Percentiles rank a stretch among this genome's conserved stretches.
These are phyloP conservation scores for Macaria liturata DNA, from an alignment of 2,888 invertebrate species.

Conservation along the genomic window DNA sequence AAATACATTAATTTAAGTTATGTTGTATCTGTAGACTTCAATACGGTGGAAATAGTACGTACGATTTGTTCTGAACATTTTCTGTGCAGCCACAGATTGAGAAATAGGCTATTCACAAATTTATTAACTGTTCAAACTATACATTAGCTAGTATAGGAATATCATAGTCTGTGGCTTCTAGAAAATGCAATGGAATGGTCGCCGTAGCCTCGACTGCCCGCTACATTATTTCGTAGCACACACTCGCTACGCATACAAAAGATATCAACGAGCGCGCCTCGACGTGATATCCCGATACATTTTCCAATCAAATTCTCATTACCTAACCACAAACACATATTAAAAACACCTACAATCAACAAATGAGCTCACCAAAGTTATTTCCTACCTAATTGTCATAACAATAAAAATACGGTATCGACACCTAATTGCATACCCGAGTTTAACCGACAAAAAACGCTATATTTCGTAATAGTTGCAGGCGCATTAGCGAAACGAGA, in stretches of 20 bases:
- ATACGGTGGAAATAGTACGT: too few relatives aligned
- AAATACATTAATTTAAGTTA: too few relatives aligned
- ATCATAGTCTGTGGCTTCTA: constrained; percentile 28
- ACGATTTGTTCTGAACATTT: not conserved
- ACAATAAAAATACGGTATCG: constrained; percentile 16
- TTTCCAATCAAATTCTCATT: constrained; percentile 30
- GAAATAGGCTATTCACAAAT: not conserved
- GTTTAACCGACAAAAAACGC: constrained; percentile 34
- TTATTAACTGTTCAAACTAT: constrained; percentile 3
- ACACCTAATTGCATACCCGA: constrained; percentile 29
- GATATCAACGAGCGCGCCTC: constrained; percentile 63
- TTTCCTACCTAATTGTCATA: constrained; percentile 1
- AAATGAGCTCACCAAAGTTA: not conserved
- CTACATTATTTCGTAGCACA: constrained; percentile 48
- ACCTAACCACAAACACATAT: constrained; percentile 23
- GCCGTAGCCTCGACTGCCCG: constrained; percentile 18
- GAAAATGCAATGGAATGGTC: constrained; percentile 43
- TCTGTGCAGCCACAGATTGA: constrained; percentile 6
- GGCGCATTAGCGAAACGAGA: constrained; percentile 51
- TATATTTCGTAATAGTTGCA: constrained; percentile 48
- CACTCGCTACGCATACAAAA: constrained; percentile 58
- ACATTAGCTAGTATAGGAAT: not conserved
- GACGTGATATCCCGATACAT: constrained; percentile 19
- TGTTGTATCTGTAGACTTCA: not conserved
- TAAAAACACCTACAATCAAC: constrained; percentile 1